Percentiles rank a stretch among this genome's conserved stretches.
Evolutionary conservation across 2,888 invertebrate species (phyloP).

Genomic region (Ochropacha duplaris): DNA sequence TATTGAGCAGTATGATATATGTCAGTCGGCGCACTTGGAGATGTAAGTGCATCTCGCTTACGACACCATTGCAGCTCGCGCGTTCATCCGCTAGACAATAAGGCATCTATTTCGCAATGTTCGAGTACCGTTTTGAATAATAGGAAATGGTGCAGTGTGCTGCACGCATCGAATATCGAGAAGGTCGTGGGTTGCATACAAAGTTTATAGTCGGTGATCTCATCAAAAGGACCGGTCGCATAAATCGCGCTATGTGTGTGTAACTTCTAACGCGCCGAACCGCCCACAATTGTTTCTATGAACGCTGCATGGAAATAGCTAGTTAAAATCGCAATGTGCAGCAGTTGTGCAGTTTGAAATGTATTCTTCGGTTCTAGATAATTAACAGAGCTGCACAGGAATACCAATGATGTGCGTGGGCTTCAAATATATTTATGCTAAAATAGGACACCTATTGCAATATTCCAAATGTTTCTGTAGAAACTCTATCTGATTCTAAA

Average conservation of each 20-base stretch:
- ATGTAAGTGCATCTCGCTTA: conserved; percentile 34
- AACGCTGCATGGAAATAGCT: conserved; percentile 80
- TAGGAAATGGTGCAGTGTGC: conserved; percentile 78
- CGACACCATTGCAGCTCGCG: conserved; percentile 49
- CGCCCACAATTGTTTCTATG: conserved; percentile 82
- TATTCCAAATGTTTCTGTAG: background rate
- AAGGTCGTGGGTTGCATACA: conserved; percentile 77
- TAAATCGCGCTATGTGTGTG: conserved; percentile 76
- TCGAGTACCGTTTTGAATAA: conserved; percentile 66
- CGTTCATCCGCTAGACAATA: conserved; percentile 66
- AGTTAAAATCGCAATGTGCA: conserved; percentile 54
- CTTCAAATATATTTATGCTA: no score
- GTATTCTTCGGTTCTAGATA: conserved; percentile 36
- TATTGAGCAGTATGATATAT: conserved; percentile 5
- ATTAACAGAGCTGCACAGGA: conserved; percentile 36
- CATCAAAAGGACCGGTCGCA: conserved; percentile 82
- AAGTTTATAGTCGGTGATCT: conserved; percentile 75
- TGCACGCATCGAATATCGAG: conserved; percentile 73
- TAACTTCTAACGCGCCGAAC: conserved; percentile 80
- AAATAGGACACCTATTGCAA: no score
- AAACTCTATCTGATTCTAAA: conserved; percentile 14
- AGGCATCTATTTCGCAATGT: conserved; percentile 73
- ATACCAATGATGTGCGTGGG: conserved; percentile 22
- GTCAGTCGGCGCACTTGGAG: conserved; percentile 16
- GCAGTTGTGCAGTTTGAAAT: conserved; percentile 35